Conservation (phyloP, 64 coral and sea anemone genomes). For the Exaiptasia diaphana region DNA sequence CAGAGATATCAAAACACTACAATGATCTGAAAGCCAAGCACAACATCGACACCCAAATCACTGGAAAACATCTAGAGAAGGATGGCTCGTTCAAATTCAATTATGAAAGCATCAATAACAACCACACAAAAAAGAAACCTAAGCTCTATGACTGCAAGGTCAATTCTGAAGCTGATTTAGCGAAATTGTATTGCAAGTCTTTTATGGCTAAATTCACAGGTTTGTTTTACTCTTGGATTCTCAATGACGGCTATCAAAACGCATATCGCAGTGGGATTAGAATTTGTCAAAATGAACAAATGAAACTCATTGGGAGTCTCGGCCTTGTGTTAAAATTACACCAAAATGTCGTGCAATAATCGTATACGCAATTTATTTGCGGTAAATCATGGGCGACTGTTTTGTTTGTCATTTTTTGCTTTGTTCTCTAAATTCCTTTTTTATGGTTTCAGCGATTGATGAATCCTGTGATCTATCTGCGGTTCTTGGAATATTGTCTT, state of each 20-base stretch:
- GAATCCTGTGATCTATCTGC: constrained; percentile 65
- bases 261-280: too few species aligned
- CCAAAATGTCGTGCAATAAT: not conserved
- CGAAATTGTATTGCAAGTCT: constrained; percentile 16
- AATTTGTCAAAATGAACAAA: too few species aligned
- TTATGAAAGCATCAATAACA: constrained; percentile 65
- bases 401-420: not conserved
- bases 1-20: constrained; percentile 31
- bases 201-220: constrained; percentile 1
- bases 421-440: not conserved
- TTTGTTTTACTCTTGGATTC: not conserved
- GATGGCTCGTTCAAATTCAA: not conserved
- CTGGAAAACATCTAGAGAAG: not conserved
- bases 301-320: not conserved
- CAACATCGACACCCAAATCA: not conserved
- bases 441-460: constrained; percentile 37
- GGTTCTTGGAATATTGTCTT: constrained; percentile 36
- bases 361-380: too few species aligned
- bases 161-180: constrained; percentile 11
- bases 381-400: too few species aligned
- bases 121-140: constrained; percentile 12
- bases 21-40: not conserved
- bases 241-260: too few species aligned
- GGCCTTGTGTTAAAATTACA: not conserved
- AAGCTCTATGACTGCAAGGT: constrained; percentile 15